A percentile compares a stretch with the other conserved stretches of the same genome.
Evolutionary conservation across 2,113 vertebrate species (phyloP).

Genomic region (Calyptommatus sinebrachiatus): DNA sequence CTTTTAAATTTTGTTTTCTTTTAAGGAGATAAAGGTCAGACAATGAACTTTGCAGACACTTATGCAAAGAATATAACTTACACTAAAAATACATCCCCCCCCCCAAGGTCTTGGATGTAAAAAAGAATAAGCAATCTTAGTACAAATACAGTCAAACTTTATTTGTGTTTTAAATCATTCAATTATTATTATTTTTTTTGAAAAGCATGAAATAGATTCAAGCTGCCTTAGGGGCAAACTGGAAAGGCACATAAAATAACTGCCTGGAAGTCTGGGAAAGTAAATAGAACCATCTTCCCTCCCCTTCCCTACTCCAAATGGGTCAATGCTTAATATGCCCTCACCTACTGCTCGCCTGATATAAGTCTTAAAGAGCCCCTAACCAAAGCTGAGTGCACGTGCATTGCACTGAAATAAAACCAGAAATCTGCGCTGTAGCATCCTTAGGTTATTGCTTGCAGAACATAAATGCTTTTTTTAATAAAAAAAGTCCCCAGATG

Average conservation of each 20-base stretch:
- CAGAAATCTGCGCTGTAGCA: neutral
- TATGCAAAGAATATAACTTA: too few relatives aligned
- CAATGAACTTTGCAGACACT: too few relatives aligned
- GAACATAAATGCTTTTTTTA: neutral
- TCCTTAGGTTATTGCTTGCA: neutral
- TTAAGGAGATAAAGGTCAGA: too few relatives aligned
- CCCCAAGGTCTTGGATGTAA: too few relatives aligned
- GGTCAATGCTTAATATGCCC: neutral
- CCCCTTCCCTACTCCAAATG: neutral
- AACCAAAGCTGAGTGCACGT: neutral
- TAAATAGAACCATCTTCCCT: neutral
- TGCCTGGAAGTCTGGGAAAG: neutral
- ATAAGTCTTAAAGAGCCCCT: neutral
- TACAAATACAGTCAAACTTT: slow-evolving; percentile 3
- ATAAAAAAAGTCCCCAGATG: neutral
- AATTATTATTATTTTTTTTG: neutral
- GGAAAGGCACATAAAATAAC: neutral
- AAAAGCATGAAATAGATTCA: neutral
- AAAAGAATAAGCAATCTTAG: neutral
- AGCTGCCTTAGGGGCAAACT: neutral
- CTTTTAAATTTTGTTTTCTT: too few relatives aligned
- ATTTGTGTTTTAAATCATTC: neutral
- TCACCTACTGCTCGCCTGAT: neutral
- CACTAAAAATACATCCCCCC: too few relatives aligned
- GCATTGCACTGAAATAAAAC: neutral